Percentiles rank a stretch among this genome's conserved stretches.
These are phyloP conservation scores for Diarsia mendica DNA, from an alignment of 2,888 invertebrate species.

Conservation along the genomic window DNA sequence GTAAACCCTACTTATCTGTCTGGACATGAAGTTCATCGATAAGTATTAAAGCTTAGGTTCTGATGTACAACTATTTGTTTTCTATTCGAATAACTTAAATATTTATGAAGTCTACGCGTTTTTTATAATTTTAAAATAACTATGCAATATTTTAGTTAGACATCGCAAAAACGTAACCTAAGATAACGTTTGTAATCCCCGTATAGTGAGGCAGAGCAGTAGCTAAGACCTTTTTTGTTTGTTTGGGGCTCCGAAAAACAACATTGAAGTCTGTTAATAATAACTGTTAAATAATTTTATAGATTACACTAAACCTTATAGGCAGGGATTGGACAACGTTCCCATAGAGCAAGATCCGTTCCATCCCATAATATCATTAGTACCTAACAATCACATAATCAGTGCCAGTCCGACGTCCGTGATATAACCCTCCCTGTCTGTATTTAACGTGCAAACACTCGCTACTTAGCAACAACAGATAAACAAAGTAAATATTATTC, in stretches of 20 bases:
- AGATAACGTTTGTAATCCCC: background rate
- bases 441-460: conserved; percentile 70
- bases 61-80: background rate
- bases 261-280: too few species aligned
- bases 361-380: conserved; percentile 19
- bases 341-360: background rate
- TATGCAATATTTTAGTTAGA: background rate
- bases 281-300: background rate
- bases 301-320: too few species aligned
- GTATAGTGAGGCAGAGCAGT: background rate
- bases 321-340: background rate
- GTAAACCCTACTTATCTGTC: conserved; percentile 42
- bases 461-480: conserved; percentile 61
- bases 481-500: conserved; percentile 61
- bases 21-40: conserved; percentile 39
- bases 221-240: too few species aligned
- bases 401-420: conserved; percentile 64
- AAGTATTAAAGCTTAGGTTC: conserved; percentile 25
- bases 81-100: background rate
- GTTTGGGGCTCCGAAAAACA: too few species aligned
- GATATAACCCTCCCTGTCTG: conserved; percentile 73
- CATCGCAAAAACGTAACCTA: background rate
- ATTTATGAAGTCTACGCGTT: background rate
- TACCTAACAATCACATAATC: conserved; percentile 52
- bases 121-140: background rate